phyloP scores from a whole-genome alignment of 2,888 invertebrate species.

The Oscheius onirici region DNA sequence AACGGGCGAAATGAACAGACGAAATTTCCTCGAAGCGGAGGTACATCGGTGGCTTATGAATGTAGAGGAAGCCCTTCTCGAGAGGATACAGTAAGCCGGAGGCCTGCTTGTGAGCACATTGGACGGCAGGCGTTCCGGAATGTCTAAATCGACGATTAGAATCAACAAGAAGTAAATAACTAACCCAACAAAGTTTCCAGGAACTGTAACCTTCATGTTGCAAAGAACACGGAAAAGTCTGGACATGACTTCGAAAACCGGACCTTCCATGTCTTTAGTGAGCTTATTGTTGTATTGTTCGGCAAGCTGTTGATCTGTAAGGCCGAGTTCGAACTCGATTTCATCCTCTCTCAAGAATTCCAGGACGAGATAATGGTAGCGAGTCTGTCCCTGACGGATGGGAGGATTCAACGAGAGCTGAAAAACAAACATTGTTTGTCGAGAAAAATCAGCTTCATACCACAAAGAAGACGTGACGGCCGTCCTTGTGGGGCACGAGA shows the following conservation, averaged over 20 bases:
- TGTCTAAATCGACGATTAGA: too few species aligned
- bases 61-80: slow-evolving; percentile 94
- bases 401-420: slow-evolving; percentile 92
- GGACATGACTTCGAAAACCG: slow-evolving; percentile 92
- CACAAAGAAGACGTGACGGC: slow-evolving; percentile 97
- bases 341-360: slow-evolving; percentile 94
- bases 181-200: slow-evolving; percentile 89
- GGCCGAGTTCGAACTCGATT: slow-evolving; percentile 87
- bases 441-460: slow-evolving; percentile 75
- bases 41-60: slow-evolving; percentile 97
- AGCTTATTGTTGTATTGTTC: slow-evolving; percentile 93
- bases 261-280: slow-evolving; percentile 87
- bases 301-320: slow-evolving; percentile 90
- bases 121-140: slow-evolving; percentile 83
- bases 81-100: slow-evolving; percentile 96
- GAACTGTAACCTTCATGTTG: slow-evolving; percentile 91
- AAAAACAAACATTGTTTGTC: background rate
- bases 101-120: slow-evolving; percentile 96
- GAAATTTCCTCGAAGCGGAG: slow-evolving; percentile 89
- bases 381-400: slow-evolving; percentile 97
- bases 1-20: slow-evolving; percentile 74
- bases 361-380: slow-evolving; percentile 94
- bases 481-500: slow-evolving; percentile 93
- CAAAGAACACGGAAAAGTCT: slow-evolving; percentile 95
- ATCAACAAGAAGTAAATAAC: background rate